Evolutionary conservation across 2,797 vertebrate species (phyloP), one percentile per base, ranked within the genome.

Genomic region (Acipenser transmontanus): DNA sequence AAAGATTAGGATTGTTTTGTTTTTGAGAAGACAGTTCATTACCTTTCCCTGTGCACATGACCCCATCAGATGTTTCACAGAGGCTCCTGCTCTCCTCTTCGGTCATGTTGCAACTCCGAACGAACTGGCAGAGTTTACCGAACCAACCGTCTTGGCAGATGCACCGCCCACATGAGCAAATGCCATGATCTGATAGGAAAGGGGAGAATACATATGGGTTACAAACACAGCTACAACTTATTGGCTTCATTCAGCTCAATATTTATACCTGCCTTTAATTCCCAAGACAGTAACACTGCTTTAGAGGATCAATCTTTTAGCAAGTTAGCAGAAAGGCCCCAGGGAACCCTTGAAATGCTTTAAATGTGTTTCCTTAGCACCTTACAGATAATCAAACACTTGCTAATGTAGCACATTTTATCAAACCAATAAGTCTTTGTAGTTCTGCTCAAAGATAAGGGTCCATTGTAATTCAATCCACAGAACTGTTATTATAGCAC

Each of bases 121-220:
- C 83, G 78, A 95, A 91, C 77, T 95, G 95, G 84, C 97, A 99
- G 73, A 90, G 80, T 76, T 91, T 93, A 49, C 97, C 97, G 66
- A 99, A 99, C 95, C 96, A 99, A 14, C 94, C 96, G 0, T 87
- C 84, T 75, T 90, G 80, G 71, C 97, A 99, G 82, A 99, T 82
- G 66, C 97, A 99, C 54, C 83, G 91, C 65, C 96, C 94, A 0
- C 97, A 99, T 0, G 95, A 98, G 76, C 97, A 99, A 64, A 88
- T 83, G 62, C 97, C 97, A 0, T 91, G 93, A 75, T 91, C 97
- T 99, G 85, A 48, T 65, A 56, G n/a, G 49, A 12, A 6, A 51
- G 50, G n/a, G 9, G 50, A 34, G 49, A 76, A 76, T 71, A 47
- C 34, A 10, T 12, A 66, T 67, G 64, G 67, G 63, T 61, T 70